Base-by-base conservation (phyloP, 2,113 vertebrate genomes). In the Todiramphus chloris region DNA sequence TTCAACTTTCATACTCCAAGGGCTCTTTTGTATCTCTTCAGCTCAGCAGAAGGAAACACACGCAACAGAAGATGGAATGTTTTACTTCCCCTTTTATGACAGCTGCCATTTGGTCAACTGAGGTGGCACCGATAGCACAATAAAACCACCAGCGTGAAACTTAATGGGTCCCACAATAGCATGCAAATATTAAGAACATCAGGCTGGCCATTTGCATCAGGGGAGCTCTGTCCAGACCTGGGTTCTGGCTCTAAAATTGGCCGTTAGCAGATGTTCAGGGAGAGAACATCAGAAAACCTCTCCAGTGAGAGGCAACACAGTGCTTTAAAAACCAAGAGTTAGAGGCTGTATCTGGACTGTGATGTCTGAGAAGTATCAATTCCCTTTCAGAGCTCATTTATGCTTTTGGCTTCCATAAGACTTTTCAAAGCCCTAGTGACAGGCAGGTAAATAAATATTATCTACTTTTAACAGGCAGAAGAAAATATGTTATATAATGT, bases 391-490 rank as follows among this genome's bases (percentile, higher is more conserved):
- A 85, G 58, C 48, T 94, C 60, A 69, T 78, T 92, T 88, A 83
- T 70, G 92, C 68, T 81, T 92, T 64, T 59, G 68, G 77, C 19
- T 90, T 95, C 87, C 56, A 51, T 14, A 21, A 90, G 62, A 53
- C 82, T 84, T 21, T 51, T 79, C 66, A 92, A 92, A 70, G 35
- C 76, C 73, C 86, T 53, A 15, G 60, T 73, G 86, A 79, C 17
- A 58, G 66, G 53, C 74, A 94, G 80, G 83, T 89, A 96, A 96
- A 96, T 92, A 96, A 94, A 87, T 87, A 88, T 59, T 92, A 87
- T 50, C 69, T 83, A 23, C 73, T 73, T 90, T 93, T 75, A 92
- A 72, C 28, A 58, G 66, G 69, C 44, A 82, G 59, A 76, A 89
- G 62, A 76, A 85, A 87, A 78, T 46, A 39, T 70, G 80, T 73